Evolutionary conservation across 2,888 invertebrate species (phyloP), one percentile per base, ranked within the genome.

Genomic region (Dasypogon diadema): DNA sequence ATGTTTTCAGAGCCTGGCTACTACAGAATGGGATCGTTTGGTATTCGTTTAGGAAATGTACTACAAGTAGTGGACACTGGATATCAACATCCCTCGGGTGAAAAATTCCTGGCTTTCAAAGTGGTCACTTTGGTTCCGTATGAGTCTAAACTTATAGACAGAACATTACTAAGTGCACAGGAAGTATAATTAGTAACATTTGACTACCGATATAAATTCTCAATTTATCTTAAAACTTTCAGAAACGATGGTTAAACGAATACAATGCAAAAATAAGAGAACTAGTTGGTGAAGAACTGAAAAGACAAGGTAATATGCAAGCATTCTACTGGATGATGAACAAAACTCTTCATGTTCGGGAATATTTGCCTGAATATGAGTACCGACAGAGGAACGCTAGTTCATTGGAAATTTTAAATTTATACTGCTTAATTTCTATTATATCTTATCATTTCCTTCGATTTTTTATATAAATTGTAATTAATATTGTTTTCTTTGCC

Each of bases 91-190:
- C 84, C 85, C 24, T 86, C 86, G 51, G 87, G 87, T 1, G 87
- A 88, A 51, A 88, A 87, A 78, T 93, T 90, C 82, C 86, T 93
- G 56, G 92, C 91, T 74, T 97, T 98, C 85, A 89, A 89, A 79
- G 91, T 95, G 60, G 89, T 95, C 1, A 97, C 97, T 0, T 87
- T 96, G 74, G 92, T 97, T 56, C 97, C 96, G 0, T 96, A 92
- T 82, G 95, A 97, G 83, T 92, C 92, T 0, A 95, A 95, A 81
- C 87, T 98, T 79, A 94, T 98, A 75, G 92, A 96, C 79, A 86
- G 89, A 21, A 88, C 88, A 30, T 86, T 96, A 84, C 87, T 98
- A 22, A 93, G 92, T 46, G 89, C 91, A 56, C 89, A 92, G 80
- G 96, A 98, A 88, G 96, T 96, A 21, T 18, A 37, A 56, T n/a